Base-by-base conservation (phyloP, 2,113 vertebrate genomes). In the Phyllopteryx taeniolatus region DNA sequence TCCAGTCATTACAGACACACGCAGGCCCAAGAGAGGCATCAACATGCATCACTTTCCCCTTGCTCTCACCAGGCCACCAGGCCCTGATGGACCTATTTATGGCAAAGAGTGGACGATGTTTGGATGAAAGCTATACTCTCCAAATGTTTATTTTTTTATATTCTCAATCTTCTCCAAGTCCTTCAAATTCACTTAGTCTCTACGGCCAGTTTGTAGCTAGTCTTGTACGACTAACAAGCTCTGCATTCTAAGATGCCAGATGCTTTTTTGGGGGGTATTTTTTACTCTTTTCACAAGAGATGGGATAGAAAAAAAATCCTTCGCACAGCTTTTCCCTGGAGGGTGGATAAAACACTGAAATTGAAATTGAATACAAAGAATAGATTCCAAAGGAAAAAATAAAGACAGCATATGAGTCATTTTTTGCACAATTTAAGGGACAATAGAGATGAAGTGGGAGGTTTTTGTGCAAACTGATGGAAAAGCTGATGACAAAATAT, bases 1-100 rank as follows among this genome's bases (percentile, higher is more conserved):
- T 88, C 76, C 80, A 89, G 92, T 86, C 85, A 89, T 89, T 91
- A 92, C 83, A 89, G 71, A 72, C 72, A 78, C 73, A 89, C 82
- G 76, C 80, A 83, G 67, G 76, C 43, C 65, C 82, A 75, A 73
- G 73, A 80, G 76, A 87, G 79, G 86, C 79, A 85, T 88, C 85
- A 89, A 67, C 85, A 89, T 71, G 83, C 87, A 89, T 85, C 85
- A 77, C 81, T 82, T 82, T 83, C 79, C 79, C 68, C 62, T 77
- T 69, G 66, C 77, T 78, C 79, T 64, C 61, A 83, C 75, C 84
- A 74, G 82, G 75, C 83, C 82, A 84, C 80, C 71, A 76, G 83
- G 79, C 83, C 86, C 86, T 86, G 75, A 85, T 75, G 71, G 85
- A 84, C 87, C 78, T 86, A 85, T 91, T 91, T 91, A 89, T 85